phyloP scores from a whole-genome alignment of 2,888 invertebrate genomes.

The Apotomis betuletana region DNA sequence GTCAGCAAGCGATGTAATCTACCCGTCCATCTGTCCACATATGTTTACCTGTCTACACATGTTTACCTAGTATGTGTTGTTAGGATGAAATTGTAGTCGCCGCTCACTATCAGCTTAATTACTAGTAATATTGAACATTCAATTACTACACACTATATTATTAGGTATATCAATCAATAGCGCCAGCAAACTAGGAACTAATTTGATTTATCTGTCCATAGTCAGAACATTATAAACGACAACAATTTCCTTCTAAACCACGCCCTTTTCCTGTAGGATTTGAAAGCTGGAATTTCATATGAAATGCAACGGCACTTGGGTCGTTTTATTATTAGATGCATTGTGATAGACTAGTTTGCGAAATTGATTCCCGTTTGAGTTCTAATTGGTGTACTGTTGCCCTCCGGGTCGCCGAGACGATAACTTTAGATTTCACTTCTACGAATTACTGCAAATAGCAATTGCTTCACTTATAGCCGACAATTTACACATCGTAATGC shows the following conservation, averaged over 20 bases:
- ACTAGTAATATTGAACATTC: slow-evolving; percentile 18
- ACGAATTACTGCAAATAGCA: slow-evolving; percentile 28
- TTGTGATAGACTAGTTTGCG: slow-evolving; percentile 11
- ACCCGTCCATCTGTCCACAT: no score
- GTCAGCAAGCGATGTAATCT: no score
- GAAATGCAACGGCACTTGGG: background rate
- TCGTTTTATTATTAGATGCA: background rate
- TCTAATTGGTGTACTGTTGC: slow-evolving; percentile 27
- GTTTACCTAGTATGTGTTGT: background rate
- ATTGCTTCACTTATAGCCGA: slow-evolving; percentile 13
- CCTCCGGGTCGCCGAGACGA: slow-evolving; percentile 10
- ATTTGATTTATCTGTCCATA: background rate
- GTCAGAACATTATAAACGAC: background rate
- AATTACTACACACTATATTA: slow-evolving; percentile 8
- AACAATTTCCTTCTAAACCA: background rate
- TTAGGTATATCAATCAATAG: slow-evolving; percentile 8
- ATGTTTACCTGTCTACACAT: background rate
- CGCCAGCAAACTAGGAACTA: slow-evolving; percentile 22
- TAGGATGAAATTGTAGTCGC: background rate
- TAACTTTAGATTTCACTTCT: slow-evolving; percentile 29
- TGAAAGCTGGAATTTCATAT: background rate
- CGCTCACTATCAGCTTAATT: slow-evolving; percentile 16
- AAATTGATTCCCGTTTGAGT: slow-evolving; percentile 34
- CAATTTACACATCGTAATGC: background rate
- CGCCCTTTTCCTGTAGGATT: background rate